phyloP scores from a whole-genome alignment of 2,113 vertebrate species.

The Cyphomyrus discorhynchus region DNA sequence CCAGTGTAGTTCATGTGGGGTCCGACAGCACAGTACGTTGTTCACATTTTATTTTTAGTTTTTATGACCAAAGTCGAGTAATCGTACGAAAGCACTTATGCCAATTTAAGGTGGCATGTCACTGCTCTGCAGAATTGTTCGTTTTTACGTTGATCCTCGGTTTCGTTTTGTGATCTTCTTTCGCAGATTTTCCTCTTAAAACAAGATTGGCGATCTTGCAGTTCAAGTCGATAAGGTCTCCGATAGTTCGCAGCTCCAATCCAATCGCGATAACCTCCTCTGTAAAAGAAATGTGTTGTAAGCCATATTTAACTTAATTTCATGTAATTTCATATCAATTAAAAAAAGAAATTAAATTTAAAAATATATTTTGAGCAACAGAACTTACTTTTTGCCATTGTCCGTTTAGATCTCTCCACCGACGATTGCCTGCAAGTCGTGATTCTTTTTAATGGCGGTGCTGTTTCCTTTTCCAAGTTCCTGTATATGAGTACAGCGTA shows the following conservation, averaged over 20 bases:
- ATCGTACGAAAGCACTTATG: neutral
- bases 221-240: neutral
- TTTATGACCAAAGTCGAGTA: neutral
- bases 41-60: neutral
- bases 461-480: neutral
- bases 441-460: neutral
- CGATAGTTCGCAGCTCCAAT: neutral
- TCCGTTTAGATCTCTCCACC: neutral
- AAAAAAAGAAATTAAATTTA: neutral
- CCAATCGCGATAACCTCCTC: neutral
- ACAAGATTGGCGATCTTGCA: neutral
- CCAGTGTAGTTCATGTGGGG: neutral
- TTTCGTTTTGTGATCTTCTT: neutral
- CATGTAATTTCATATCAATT: neutral
- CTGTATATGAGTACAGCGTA: neutral
- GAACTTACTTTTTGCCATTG: slow-evolving; percentile 10
- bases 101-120: neutral
- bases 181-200: neutral
- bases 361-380: neutral
- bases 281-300: neutral
- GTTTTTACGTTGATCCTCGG: neutral
- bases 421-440: neutral
- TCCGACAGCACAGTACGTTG: neutral
- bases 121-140: neutral
- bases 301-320: neutral